Base-by-base conservation (phyloP, 2,113 vertebrate species). In the Noturus placidus region DNA sequence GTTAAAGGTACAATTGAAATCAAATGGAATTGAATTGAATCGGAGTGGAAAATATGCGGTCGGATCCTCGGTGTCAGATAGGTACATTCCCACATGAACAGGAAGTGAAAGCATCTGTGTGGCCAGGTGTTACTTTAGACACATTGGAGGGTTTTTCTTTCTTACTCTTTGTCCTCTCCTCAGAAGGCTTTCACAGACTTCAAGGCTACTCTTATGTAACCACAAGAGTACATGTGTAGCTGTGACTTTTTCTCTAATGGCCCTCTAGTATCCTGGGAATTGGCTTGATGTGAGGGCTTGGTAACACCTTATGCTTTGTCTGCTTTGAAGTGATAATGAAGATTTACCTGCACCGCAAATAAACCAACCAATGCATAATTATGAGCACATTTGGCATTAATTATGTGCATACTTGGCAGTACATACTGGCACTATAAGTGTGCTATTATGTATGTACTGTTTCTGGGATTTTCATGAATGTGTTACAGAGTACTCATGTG, bases 141-240 rank as follows among this genome's bases (percentile, higher is more conserved):
- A 35, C n/a, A 63, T 27, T 11, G 27, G 25, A 57, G 85, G 61
- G n/a, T 65, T 52, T 70, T 70, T 67, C 35, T 35, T 14, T 59
- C 9, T 83, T 83, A 56, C 30, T 27, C 8, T 22, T 61, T 19
- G 82, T 82, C 61, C 67, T 65, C 81, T 77, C 52, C 57, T 82
- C 82, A 52, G 87, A 56, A 84, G 50, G 87, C 25, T 69, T 79
- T 78, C 56, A n/a, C 70, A 87, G 52, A 83, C 86, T 65, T 83
- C 79, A 90, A 89, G 89, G 76, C 80, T 67, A 52, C 65, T 83
- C 83, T 89, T 90, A 90, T 87, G 82, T 90, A 90, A 90, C 85
- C 46, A 77, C 82, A 56, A 63, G 38, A 70, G 86, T 25, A 82
- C 25, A 13, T 67, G 77, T 56, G 27, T 69, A 63, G 80, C 67